A percentile compares a stretch with the other conserved stretches of the same genome.
phyloP scores from a whole-genome alignment of 2,113 vertebrate species.

The Lonchura striata region DNA sequence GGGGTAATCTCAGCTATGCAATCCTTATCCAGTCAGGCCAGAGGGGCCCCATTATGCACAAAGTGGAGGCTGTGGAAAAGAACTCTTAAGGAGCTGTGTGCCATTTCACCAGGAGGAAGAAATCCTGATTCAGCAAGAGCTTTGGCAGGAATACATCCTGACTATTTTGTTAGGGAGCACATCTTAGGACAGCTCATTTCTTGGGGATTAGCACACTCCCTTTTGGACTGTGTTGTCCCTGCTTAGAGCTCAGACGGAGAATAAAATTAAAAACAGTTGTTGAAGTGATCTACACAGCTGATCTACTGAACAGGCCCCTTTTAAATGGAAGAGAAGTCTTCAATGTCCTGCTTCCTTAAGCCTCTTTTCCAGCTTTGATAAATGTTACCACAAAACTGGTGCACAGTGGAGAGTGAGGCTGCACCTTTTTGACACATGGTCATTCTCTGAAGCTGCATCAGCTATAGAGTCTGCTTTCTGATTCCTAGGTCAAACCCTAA shows the following conservation, averaged over 20 bases:
- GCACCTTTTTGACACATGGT: neutral
- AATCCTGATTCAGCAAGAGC: neutral
- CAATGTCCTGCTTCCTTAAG: neutral
- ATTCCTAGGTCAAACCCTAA: neutral
- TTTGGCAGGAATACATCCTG: neutral
- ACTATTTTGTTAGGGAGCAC: neutral
- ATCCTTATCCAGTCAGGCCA: neutral
- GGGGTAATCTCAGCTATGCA: neutral
- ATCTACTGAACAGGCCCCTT: neutral
- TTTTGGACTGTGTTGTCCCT: conserved; percentile 15
- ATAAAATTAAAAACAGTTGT: conserved; percentile 2
- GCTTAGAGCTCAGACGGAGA: neutral
- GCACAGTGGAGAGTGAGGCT: neutral
- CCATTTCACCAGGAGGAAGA: neutral
- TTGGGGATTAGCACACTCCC: neutral
- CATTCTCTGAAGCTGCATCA: neutral
- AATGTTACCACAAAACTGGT: neutral
- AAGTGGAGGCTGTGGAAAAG: neutral
- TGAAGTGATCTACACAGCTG: neutral
- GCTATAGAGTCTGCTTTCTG: neutral
- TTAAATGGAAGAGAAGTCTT: neutral
- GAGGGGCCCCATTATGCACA: neutral
- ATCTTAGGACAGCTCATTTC: neutral
- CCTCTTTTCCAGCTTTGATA: neutral
- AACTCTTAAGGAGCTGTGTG: neutral